Conservation (phyloP, 2,888 invertebrate genomes). For the Andrena camellia region DNA sequence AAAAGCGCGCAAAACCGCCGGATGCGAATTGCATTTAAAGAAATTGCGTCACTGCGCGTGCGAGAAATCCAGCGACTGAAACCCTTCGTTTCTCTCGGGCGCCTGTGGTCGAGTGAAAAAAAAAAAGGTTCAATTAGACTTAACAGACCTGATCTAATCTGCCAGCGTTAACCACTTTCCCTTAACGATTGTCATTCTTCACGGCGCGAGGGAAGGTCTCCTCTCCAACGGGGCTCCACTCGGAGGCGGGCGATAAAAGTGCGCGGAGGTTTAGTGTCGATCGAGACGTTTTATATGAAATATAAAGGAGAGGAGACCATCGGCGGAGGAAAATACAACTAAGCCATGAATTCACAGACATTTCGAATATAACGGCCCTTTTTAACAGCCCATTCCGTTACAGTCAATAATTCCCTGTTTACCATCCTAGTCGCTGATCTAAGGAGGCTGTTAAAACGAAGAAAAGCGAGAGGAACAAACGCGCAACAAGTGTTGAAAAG, state of each 20-base stretch:
- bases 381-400: background rate
- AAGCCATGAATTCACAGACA: background rate
- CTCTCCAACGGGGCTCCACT: background rate
- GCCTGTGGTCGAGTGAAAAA: background rate
- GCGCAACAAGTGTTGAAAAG: conserved; percentile 2
- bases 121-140: conserved; percentile 48
- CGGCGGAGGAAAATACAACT: background rate
- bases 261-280: background rate
- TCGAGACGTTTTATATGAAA: conserved; percentile 7
- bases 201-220: conserved; percentile 1
- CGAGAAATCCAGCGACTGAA: background rate
- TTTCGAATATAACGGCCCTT: background rate
- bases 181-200: conserved; percentile 27
- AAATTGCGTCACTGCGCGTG: background rate
- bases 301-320: conserved; percentile 2
- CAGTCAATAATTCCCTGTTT: background rate
- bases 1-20: background rate
- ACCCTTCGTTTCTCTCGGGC: background rate
- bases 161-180: conserved; percentile 3
- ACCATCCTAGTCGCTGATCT: background rate
- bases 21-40: background rate
- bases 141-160: conserved; percentile 49
- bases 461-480: background rate
- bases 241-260: conserved; percentile 6
- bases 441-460: background rate